Percentiles rank a stretch among this genome's conserved stretches.
Conservation (phyloP, 2,113 vertebrate genomes). For the Quiscalus mexicanus region DNA sequence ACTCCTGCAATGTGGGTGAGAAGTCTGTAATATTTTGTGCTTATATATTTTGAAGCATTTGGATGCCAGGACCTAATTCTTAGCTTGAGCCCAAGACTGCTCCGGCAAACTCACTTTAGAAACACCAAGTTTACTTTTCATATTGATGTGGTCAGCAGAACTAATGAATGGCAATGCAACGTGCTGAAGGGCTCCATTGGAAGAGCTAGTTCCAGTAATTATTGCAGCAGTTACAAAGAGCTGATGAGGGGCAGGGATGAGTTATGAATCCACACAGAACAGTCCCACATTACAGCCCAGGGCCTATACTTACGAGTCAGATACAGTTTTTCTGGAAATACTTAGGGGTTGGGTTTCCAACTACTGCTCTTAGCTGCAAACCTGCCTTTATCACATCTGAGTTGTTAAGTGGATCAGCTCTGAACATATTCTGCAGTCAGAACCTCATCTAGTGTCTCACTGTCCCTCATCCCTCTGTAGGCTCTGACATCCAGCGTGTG, state of each 20-base stretch:
- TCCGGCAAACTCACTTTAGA: background rate
- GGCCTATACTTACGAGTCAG: background rate
- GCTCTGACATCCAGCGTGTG: background rate
- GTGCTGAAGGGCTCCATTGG: background rate
- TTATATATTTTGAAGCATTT: background rate
- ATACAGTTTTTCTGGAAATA: background rate
- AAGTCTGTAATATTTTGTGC: background rate
- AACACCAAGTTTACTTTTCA: background rate
- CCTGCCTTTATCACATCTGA: background rate
- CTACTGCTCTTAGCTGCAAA: background rate
- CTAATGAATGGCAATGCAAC: background rate
- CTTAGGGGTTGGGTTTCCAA: background rate
- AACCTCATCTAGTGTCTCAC: background rate
- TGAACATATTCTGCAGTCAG: background rate
- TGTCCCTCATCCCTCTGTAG: background rate
- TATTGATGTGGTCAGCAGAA: background rate
- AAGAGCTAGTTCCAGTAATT: background rate
- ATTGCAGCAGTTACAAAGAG: background rate
- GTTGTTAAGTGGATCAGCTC: background rate
- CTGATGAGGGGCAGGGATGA: background rate
- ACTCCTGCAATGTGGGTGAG: background rate
- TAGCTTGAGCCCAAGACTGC: background rate
- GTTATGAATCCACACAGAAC: background rate
- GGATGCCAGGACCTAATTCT: background rate
- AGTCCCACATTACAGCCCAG: background rate